A percentile compares a stretch with the other conserved stretches of the same genome.
Evolutionary conservation across 2,797 vertebrate genomes (phyloP).

Genomic region (Ibycter americanus): DNA sequence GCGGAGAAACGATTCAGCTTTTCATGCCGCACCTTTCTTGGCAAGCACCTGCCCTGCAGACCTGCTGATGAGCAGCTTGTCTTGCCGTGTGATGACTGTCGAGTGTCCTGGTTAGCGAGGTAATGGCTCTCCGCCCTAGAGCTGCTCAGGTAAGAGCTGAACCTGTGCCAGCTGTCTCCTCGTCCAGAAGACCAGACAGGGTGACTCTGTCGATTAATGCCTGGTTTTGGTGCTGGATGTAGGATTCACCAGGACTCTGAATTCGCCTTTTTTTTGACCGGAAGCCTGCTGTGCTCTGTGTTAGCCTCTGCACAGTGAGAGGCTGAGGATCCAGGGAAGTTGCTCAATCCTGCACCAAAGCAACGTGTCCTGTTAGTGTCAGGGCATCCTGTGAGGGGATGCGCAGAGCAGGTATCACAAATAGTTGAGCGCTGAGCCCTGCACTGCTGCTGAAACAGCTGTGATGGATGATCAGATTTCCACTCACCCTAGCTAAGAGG

Average conservation of each 20-base stretch:
- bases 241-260: background rate
- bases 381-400: background rate
- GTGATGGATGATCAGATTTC: background rate
- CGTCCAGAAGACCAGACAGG: background rate
- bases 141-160: background rate
- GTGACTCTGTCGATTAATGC: background rate
- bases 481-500: background rate
- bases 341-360: background rate
- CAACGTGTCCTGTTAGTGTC: background rate
- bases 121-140: background rate
- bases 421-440: background rate
- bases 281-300: background rate
- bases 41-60: background rate
- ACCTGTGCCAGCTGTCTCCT: background rate
- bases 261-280: background rate
- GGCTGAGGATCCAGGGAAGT: background rate
- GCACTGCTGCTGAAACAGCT: background rate
- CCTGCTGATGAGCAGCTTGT: background rate
- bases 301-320: background rate
- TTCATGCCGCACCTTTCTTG: background rate
- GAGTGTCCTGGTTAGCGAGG: background rate
- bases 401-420: background rate
- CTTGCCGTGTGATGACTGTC: background rate
- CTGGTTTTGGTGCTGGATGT: background rate
- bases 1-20: background rate